Conservation (phyloP, 2,888 invertebrate genomes). For the Nomada ruficornis region DNA sequence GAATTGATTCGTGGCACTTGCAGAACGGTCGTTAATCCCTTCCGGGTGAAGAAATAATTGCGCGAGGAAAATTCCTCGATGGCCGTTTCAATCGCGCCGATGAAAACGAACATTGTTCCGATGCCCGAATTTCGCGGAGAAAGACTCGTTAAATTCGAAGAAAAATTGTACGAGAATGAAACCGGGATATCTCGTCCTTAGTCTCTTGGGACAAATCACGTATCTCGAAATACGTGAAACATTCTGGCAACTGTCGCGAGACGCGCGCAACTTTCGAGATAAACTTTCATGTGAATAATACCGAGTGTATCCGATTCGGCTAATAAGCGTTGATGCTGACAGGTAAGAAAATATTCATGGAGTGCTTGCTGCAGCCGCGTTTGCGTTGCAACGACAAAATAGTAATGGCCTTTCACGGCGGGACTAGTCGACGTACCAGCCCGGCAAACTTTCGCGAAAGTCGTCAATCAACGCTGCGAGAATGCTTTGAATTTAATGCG, state of each 20-base stretch:
- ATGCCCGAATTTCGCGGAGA: background rate
- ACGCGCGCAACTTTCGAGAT: background rate
- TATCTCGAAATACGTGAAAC: background rate
- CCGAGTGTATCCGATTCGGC: background rate
- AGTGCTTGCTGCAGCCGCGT: background rate
- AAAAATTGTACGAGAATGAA: too few species aligned
- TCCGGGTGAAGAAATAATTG: background rate
- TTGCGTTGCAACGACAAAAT: conserved; percentile 9
- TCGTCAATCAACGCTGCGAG: conserved; percentile 46
- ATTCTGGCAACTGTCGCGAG: background rate
- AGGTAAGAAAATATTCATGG: conserved; percentile 2
- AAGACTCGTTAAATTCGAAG: too few species aligned
- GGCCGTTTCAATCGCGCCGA: background rate
- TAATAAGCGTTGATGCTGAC: conserved; percentile 9
- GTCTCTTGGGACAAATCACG: too few species aligned
- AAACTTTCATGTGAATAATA: background rate
- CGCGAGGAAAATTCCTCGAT: background rate
- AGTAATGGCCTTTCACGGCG: conserved; percentile 1
- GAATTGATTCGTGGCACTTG: background rate
- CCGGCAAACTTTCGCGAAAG: conserved; percentile 47
- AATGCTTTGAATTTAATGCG: conserved; percentile 56
- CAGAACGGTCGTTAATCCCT: background rate
- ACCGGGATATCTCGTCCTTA: too few species aligned
- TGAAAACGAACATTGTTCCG: background rate
- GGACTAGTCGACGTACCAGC: background rate